A percentile compares a stretch with the other conserved stretches of the same genome.
Evolutionary conservation across 2,113 vertebrate species (phyloP).

Genomic region (Eleginops maclovinus): DNA sequence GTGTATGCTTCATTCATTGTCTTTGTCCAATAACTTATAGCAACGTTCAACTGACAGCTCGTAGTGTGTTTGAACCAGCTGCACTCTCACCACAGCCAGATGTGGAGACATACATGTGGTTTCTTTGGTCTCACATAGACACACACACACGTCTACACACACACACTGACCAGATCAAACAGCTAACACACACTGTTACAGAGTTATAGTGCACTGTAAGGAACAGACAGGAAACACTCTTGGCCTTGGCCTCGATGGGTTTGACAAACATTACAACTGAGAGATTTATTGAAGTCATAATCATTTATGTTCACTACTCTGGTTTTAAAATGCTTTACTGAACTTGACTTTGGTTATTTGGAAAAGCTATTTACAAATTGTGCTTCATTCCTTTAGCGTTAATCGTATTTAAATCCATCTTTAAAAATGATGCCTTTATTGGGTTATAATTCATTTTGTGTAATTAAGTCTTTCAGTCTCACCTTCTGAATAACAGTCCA

Average conservation of each 20-base stretch:
- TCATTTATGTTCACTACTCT: conserved; percentile 31
- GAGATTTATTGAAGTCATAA: conserved; percentile 36
- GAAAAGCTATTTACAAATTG: conserved; percentile 21
- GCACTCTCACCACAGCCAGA: conserved; percentile 43
- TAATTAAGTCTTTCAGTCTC: conserved; percentile 41
- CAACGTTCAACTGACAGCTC: conserved; percentile 30
- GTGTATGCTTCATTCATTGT: conserved; percentile 16
- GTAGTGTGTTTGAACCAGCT: conserved; percentile 32
- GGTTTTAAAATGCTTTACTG: conserved; percentile 6
- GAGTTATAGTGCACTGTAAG: conserved; percentile 35
- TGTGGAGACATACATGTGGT: conserved; percentile 50
- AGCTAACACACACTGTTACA: conserved; percentile 17
- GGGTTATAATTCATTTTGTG: neutral
- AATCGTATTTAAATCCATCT: neutral
- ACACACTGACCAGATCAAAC: conserved; percentile 36
- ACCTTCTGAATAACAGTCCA: conserved; percentile 94
- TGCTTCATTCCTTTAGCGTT: neutral
- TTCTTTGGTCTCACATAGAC: conserved; percentile 24
- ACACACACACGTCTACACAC: conserved; percentile 20
- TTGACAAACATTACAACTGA: conserved; percentile 50
- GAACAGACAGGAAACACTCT: conserved; percentile 36
- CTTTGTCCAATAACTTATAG: conserved; percentile 24
- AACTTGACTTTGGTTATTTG: conserved; percentile 14
- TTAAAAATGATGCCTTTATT: neutral
- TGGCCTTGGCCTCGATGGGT: conserved; percentile 15